Base-by-base conservation (phyloP, 1,140 invertebrate species). In the Piezodorus guildinii region DNA sequence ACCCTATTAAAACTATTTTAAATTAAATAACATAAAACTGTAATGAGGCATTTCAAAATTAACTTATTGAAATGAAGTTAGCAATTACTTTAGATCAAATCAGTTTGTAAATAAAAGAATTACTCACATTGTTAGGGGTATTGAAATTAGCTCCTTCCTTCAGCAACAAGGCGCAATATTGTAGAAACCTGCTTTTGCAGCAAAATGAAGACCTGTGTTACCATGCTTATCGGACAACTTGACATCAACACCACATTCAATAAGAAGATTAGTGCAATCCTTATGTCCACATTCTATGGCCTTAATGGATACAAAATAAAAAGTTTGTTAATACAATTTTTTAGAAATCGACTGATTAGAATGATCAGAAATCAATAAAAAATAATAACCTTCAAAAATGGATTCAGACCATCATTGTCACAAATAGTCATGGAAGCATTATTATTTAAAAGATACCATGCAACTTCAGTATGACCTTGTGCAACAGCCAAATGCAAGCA, bases 191-290 rank as follows among this genome's bases (percentile, higher is more conserved):
- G 67, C 68, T 62, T 67, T 70, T 16, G 71, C 65, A 65, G 71
- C 69, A 34, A 73, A 64, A 59, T 73, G 72, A 51, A 73, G 68
- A n/a, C 65, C 70, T 61, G 69, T 68, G 64, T 73, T 73, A 16
- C 71, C 71, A 68, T 69, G 66, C 25, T 76, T 73, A 70, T 83
- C 81, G 16, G 77, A 72, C 17, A 75, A 74, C 69, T 83, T 81
- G 21, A 83, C 72, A 69, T 82, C 77, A 25, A 79, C 77, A 43
- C 79, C 80, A 19, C 76, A 73, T 54, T 82, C 76, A 10, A 87
- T 70, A 39, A 87, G 72, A 30, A 81, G 66, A 56, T 78, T 74
- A 1, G 81, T 77, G 27, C 84, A 78, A 39, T 79, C 77, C 17
- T 74, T 72, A 60, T 73, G 69, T 0, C 76, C 76, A 67, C 72